Evolutionary conservation across 1,140 invertebrate species (phyloP), one percentile per base, ranked within the genome.

Genomic region (Venustaconcha ellipsiformis): DNA sequence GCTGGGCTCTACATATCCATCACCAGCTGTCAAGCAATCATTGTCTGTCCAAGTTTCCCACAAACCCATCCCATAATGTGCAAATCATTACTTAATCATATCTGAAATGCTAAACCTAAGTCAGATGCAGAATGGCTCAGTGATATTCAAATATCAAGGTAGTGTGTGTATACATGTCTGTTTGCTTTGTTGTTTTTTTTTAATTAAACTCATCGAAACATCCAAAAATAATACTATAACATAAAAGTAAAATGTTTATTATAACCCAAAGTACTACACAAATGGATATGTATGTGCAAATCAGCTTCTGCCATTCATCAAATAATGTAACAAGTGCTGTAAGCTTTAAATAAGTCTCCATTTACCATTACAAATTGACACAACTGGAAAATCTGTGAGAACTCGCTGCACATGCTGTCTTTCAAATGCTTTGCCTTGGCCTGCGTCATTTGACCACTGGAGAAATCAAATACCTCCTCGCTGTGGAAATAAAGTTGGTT

Each of bases 381-480:
- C 12, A 99, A 92, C 83, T 96, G 95, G 90, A 99, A 99, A 81
- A 99, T 98, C 89, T 98, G 96, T 78, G 96, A 96, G 91, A 99
- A 99, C 90, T 99, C 97, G 67, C 94, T 95, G 92, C 99, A 99
- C 97, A 99, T 99, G n/a, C 97, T 97, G 89, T 99, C 97, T 90
- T 99, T 99, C 13, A 99, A 92, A 92, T 99, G 97, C 91, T 99
- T 99, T 1, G 98, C 97, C 92, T 99, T 99, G 30, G 96, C 97
- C 91, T 99, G 98, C 55, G 98, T 99, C 90, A 99, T 94, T 89
- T 99, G 97, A 14, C 98, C 99, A 83, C 94, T 94, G 57, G 96
- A 98, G 91, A 99, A 99, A 88, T 99, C 98, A 92, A 99, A 99
- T 2, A 99, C 95, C 92, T 99, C 99, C 90, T 99, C 99, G 90